Evolutionary conservation across 2,797 vertebrate genomes (phyloP), one percentile per base, ranked within the genome.

Genomic region (Halcyon badia): DNA sequence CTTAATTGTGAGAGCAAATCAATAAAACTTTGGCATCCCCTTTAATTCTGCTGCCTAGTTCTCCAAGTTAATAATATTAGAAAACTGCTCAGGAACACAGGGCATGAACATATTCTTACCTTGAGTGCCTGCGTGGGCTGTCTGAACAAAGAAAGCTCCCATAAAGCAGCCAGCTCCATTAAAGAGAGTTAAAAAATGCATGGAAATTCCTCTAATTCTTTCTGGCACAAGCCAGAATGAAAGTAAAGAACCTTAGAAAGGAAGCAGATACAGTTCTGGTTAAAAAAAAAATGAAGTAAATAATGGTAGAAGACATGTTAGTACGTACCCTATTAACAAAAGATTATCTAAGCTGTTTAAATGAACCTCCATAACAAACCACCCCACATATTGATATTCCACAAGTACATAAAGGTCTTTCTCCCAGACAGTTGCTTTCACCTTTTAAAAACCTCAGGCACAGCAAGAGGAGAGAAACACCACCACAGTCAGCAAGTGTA

Each of bases 131-230:
- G 98, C 39, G 65, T 99, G 98, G 62, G 98, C 93, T 84, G 98
- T 90, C 91, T 99, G 98, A 96, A 99, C 97, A 89, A 99, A 97
- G 56, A 99, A 86, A 13, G 99, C 99, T 73, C 98, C 99, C 8
- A 98, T 61, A 84, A 99, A 99, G 90, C 99, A 99, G 71, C 99
- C 99, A 56, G 98, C 98, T 97, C 99, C 99, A 21, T 98, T 99
- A 97, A 99, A 98, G 10, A 98, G 94, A 10, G 97, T 97, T 94
- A 98, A 94, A 68, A 98, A 92, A 82, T 96, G 96, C 97, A 96
- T 95, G 77, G 97, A 97, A 26, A 97, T 94, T 52, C 96, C 95
- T 96, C 98, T 98, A 89, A 99, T 97, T 94, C 98, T 98, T 73
- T 96, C 98, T 9, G 99, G 99, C 20, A 98, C 98, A 90, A 99